These are phyloP conservation scores for Eulithis prunata DNA, from an alignment of 2,888 invertebrate genomes.

Conservation along the genomic window DNA sequence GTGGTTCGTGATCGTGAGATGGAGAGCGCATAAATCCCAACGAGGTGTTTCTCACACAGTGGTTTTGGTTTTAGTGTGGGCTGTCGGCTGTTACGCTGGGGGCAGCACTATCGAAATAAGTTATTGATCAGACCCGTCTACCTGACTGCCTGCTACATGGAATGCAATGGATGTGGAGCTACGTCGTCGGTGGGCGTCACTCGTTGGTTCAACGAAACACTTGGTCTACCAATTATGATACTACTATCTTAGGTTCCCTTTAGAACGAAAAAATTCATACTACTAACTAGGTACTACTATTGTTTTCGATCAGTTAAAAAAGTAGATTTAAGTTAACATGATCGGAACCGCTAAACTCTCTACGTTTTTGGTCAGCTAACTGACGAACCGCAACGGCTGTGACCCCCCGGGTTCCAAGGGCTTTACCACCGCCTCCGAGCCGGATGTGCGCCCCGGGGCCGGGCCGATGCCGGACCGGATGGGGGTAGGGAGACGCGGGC, in stretches of 20 bases:
- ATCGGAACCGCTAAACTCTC: background rate
- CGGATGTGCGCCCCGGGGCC: conserved; percentile 14
- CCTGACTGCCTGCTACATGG: background rate
- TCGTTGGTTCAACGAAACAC: background rate
- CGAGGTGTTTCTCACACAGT: background rate
- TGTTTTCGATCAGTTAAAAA: too few species aligned
- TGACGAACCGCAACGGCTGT: background rate
- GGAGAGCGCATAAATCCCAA: background rate
- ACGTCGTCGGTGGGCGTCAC: background rate
- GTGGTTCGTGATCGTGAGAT: background rate
- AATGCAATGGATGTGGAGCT: background rate
- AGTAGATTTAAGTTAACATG: too few species aligned
- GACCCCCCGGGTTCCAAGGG: background rate
- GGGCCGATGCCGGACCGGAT: conserved; percentile 33
- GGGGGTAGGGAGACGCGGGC: conserved; percentile 82
- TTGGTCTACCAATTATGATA: too few species aligned
- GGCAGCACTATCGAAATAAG: conserved; percentile 18
- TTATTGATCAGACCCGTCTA: conserved; percentile 10
- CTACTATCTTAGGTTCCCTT: background rate
- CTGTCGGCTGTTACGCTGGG: background rate
- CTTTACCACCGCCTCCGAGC: background rate
- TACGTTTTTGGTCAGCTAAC: background rate
- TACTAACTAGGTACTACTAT: too few species aligned
- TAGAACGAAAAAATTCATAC: background rate
- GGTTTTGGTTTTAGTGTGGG: background rate